phyloP scores from a whole-genome alignment of 2,888 invertebrate species.

The Acrocyrtus sp. region DNA sequence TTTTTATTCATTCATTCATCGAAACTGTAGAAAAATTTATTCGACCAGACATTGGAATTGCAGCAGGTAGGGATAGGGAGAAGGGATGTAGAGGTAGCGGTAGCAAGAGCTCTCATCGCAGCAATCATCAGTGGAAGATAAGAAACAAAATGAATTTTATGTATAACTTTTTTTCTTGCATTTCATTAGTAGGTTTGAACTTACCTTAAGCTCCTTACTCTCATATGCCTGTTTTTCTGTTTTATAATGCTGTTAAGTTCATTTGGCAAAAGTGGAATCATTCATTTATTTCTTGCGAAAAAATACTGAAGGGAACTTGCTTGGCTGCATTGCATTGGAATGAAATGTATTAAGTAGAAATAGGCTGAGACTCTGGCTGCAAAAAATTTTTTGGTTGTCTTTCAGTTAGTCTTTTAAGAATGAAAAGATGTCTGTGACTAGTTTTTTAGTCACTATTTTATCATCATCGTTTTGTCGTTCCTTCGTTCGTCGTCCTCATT shows the following conservation, averaged over 20 bases:
- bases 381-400: neutral
- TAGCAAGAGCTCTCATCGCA: too few species aligned
- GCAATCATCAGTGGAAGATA: neutral
- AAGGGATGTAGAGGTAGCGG: too few species aligned
- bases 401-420: neutral
- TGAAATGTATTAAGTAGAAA: neutral
- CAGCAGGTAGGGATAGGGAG: too few species aligned
- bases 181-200: neutral
- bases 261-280: slow-evolving; percentile 25
- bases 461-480: neutral
- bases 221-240: neutral
- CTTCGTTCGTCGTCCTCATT: slow-evolving; percentile 1
- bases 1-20: neutral
- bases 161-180: neutral
- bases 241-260: neutral
- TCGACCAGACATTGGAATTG: too few species aligned
- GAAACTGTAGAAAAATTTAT: neutral
- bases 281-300: slow-evolving; percentile 28
- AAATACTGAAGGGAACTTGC: slow-evolving; percentile 23
- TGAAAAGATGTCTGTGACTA: neutral
- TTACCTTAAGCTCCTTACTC: neutral
- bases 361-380: neutral
- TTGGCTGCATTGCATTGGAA: slow-evolving; percentile 38
- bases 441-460: neutral
- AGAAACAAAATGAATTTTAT: neutral